Conservation (phyloP, 2,113 vertebrate genomes). For the Trochalopteron elliotii region DNA sequence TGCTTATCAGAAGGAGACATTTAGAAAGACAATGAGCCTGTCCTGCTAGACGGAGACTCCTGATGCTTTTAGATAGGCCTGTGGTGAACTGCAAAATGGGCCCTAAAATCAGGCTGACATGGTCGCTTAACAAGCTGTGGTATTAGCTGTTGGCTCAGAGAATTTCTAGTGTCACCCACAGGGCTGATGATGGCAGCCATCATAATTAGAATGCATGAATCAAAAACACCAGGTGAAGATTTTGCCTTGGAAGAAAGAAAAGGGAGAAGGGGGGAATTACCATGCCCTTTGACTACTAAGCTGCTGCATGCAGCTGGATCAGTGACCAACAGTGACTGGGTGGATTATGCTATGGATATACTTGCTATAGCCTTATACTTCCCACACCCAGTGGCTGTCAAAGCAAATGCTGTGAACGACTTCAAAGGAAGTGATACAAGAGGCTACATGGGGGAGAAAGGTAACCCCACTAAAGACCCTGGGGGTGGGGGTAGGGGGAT, state of each 20-base stretch:
- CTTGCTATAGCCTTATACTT: conserved; percentile 58
- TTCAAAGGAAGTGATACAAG: conserved; percentile 67
- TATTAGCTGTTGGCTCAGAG: conserved; percentile 72
- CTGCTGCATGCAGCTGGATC: conserved; percentile 74
- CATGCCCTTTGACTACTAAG: conserved; percentile 79
- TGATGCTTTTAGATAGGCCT: conserved; percentile 80
- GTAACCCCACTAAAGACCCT: conserved; percentile 40
- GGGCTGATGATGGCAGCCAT: conserved; percentile 79
- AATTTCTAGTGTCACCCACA: conserved; percentile 76
- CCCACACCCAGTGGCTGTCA: conserved; percentile 65
- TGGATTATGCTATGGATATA: conserved; percentile 56
- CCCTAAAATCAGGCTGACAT: conserved; percentile 84
- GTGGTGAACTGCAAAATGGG: conserved; percentile 78
- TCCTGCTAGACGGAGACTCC: conserved; percentile 74
- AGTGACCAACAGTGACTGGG: conserved; percentile 63
- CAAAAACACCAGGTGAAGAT: conserved; percentile 83
- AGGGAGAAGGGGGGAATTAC: conserved; percentile 80
- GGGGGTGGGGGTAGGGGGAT: neutral
- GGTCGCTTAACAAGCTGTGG: conserved; percentile 80
- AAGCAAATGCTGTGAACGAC: conserved; percentile 31
- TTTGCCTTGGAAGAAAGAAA: conserved; percentile 76
- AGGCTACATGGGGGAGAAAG: conserved; percentile 34
- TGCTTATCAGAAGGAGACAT: conserved; percentile 82
- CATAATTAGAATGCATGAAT: conserved; percentile 80
- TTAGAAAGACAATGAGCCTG: conserved; percentile 83